Evolutionary conservation across 1,140 invertebrate species (phyloP), one percentile per base, ranked within the genome.

Genomic region (Drosophila murphyi): DNA sequence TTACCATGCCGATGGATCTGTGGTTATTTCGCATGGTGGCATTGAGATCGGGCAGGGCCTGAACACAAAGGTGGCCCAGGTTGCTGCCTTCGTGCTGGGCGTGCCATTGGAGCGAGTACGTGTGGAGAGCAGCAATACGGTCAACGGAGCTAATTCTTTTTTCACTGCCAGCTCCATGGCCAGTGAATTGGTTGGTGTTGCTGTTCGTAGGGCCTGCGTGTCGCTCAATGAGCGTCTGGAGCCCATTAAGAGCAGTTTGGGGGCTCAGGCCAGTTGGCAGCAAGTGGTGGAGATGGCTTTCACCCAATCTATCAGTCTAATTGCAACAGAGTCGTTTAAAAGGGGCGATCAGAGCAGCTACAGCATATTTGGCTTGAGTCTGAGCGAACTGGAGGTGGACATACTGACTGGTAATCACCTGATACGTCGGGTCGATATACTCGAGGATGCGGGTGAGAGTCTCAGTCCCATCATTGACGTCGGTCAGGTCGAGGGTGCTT

Each of bases 401-500:
- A 88, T 96, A 6, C 89, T 96, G 37, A 96, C 96, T 7, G 96
- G 96, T n/a, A 94, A 96, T 76, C 93, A 93, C 56, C 73, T 94
- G 54, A 90, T 95, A 32, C 91, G 88, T 0, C 92, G 96, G 74
- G 94, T 95, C 0, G 96, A 97, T 93, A 93, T 97, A 61, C 85
- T 96, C 37, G 95, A 97, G 88, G 96, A 97, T 90, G 94, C 94
- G 1, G 96, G 96, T 0, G 92, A 94, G 43, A 96, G 96, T 91
- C 87, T 96, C 29, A 97, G 94, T 92, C 96, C 96, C 2, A 92
- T 94, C 72, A 69, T 87, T 20, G 97, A 98, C 92, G 92, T 98
- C 52, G 97, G 97, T 47, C 97, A 98, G 93, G 92, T 95, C 51
- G 86, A 92, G 34, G 97, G 97, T 20, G 96, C 96, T 1, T 97